A percentile compares a stretch with the other conserved stretches of the same genome.
These are phyloP conservation scores for Ophioninae sp. DNA, from an alignment of 2,888 invertebrate species.

Conservation along the genomic window DNA sequence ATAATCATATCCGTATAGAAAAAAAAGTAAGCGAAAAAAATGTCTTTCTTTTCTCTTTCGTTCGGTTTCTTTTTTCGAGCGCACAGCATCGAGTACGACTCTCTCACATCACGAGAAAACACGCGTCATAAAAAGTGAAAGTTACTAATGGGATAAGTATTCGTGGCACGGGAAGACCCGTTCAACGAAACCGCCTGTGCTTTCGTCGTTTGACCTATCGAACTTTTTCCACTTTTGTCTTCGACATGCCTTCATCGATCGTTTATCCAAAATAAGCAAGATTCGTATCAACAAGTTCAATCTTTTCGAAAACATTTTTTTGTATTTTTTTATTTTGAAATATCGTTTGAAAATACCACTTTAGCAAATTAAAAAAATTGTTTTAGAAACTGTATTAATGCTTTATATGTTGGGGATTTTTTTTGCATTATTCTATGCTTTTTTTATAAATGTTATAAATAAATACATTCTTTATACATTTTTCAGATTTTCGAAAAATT, in stretches of 20 bases:
- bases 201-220: slow-evolving; percentile 44
- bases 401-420: too few relatives aligned
- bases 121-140: slow-evolving; percentile 67
- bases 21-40: slow-evolving; percentile 44
- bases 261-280: slow-evolving; percentile 3
- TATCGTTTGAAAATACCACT: too few relatives aligned
- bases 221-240: slow-evolving; percentile 29
- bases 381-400: too few relatives aligned
- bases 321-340: too few relatives aligned
- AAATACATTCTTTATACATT: too few relatives aligned
- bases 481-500: too few relatives aligned
- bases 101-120: slow-evolving; percentile 59
- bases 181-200: slow-evolving; percentile 49
- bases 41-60: slow-evolving; percentile 39
- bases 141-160: slow-evolving; percentile 67
- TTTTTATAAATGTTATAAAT: too few relatives aligned
- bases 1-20: slow-evolving; percentile 19
- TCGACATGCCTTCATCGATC: slow-evolving; percentile 25
- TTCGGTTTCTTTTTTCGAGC: slow-evolving; percentile 34
- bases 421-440: too few relatives aligned
- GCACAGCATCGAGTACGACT: slow-evolving; percentile 14
- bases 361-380: too few relatives aligned
- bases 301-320: too few relatives aligned
- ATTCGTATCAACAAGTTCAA: background rate
- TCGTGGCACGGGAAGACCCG: slow-evolving; percentile 62